Evolutionary conservation across 1,140 invertebrate genomes (phyloP).

Genomic region (Bombus polaris): DNA sequence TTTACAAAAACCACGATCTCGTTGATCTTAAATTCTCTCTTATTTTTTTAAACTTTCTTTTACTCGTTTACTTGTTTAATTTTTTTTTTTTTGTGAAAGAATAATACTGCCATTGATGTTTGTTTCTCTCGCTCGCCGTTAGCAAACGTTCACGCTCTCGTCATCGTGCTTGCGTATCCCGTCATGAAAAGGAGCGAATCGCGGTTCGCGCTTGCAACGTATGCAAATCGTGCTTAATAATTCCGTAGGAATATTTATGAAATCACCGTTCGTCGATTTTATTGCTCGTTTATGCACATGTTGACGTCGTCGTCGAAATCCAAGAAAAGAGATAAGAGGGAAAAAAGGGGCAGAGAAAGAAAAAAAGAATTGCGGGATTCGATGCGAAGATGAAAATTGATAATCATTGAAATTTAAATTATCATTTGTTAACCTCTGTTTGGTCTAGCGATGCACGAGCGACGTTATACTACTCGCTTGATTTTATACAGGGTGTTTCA

Average conservation of each 20-base stretch:
- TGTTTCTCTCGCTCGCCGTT: conserved; percentile 35
- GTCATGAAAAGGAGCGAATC: conserved; percentile 32
- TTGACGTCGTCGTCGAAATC: neutral
- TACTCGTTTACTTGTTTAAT: neutral
- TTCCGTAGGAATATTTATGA: conserved; percentile 35
- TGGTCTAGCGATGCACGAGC: neutral
- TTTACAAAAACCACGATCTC: neutral
- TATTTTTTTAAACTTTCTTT: neutral
- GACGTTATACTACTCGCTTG: neutral
- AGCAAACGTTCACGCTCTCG: conserved; percentile 13
- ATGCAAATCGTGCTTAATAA: conserved; percentile 20
- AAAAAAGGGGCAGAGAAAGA: too few relatives aligned
- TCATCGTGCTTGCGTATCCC: neutral
- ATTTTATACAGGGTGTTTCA: neutral
- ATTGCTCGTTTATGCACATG: neutral
- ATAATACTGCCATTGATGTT: neutral
- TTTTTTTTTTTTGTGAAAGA: neutral
- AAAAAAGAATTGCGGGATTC: neutral
- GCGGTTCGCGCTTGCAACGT: neutral
- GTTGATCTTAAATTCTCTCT: neutral
- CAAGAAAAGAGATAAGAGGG: neutral
- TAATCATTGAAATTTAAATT: neutral
- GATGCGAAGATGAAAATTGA: neutral
- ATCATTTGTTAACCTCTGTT: neutral
- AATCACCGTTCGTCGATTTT: conserved; percentile 1